phyloP scores from a whole-genome alignment of 2,888 invertebrate genomes.

The Suillia variegata region DNA sequence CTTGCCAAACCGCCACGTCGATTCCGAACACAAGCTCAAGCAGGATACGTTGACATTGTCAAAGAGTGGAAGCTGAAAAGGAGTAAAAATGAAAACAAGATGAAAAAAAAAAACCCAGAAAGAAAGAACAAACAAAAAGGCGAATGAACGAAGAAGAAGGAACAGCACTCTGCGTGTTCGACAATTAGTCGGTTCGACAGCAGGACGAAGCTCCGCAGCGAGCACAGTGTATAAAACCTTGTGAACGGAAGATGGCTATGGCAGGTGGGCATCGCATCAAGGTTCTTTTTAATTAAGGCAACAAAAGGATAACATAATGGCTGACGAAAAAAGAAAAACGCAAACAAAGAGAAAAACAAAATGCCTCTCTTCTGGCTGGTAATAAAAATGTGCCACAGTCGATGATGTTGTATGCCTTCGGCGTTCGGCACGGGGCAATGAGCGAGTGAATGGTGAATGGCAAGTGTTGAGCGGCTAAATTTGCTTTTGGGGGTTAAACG shows the following conservation, averaged over 20 bases:
- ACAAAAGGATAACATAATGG: slow-evolving; percentile 5
- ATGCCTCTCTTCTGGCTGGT: not conserved
- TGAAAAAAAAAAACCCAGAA: slow-evolving; percentile 14
- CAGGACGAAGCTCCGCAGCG: not conserved
- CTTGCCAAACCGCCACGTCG: not conserved
- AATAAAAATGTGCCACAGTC: not conserved
- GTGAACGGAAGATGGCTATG: not conserved
- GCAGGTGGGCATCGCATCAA: slow-evolving; percentile 5
- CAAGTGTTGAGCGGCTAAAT: not conserved
- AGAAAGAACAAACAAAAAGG: slow-evolving; percentile 21
- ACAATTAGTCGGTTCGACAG: slow-evolving; percentile 4
- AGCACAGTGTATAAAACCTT: not conserved
- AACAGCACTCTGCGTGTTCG: slow-evolving; percentile 2
- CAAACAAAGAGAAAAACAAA: not conserved
- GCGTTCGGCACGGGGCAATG: not conserved
- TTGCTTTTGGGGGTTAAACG: not conserved
- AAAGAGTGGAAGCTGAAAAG: no score
- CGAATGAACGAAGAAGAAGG: slow-evolving; percentile 10
- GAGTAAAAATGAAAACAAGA: not conserved
- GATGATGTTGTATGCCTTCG: not conserved
- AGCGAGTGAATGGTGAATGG: not conserved
- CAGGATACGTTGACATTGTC: slow-evolving; percentile 8
- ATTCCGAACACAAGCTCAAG: not conserved
- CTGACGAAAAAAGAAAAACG: not conserved
- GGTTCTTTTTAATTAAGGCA: slow-evolving; percentile 6